Evolutionary conservation across 1,140 invertebrate genomes (phyloP), one percentile per base, ranked within the genome.

Genomic region (Eulimnadia texana): DNA sequence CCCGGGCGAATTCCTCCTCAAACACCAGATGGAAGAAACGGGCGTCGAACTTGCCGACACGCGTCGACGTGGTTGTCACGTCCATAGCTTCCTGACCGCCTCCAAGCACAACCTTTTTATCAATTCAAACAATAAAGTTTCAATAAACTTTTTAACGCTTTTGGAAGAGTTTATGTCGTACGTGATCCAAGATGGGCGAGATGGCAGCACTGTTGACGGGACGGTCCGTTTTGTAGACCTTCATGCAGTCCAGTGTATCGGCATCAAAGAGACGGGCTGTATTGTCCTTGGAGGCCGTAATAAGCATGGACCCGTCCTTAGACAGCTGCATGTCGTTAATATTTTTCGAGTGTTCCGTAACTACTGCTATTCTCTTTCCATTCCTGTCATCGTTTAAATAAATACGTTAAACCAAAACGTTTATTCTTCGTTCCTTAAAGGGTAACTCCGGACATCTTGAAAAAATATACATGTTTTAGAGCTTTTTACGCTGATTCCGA

Each of bases 21-120:
- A 97, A 99, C n/a, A 99, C 85, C 51, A 98, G 73, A 75, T 99
- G 95, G 80, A 90, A 99, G 74, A 99, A 96, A 52, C 94, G 80
- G 2, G 96, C 93, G 73, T 99, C 96, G 71, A 99, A 99, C 78
- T 99, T 98, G 24, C 96, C 97, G 61, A 90, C 83, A 67, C 90
- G 82, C 0, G 93, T 84, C 0, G 92, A 94, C 0, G 95, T 98
- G 3, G 93, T 98, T 33, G 97, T 99, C 57, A 99, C 97, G 70
- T 96, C 91, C 88, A 95, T 97, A 62, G 94, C 95, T 76, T 98
- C 94, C 77, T 99, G 94, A 71, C 95, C 95, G 75, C 94, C 94
- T 62, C 94, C 94, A 55, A 98, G 74, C 16, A 94, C 88, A 2
- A 97, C 83, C 82, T 85, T 66, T 3, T 72, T 68, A 68, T 63